Conservation (phyloP, 2,888 invertebrate genomes). For the Himalopsyche tibetana region DNA sequence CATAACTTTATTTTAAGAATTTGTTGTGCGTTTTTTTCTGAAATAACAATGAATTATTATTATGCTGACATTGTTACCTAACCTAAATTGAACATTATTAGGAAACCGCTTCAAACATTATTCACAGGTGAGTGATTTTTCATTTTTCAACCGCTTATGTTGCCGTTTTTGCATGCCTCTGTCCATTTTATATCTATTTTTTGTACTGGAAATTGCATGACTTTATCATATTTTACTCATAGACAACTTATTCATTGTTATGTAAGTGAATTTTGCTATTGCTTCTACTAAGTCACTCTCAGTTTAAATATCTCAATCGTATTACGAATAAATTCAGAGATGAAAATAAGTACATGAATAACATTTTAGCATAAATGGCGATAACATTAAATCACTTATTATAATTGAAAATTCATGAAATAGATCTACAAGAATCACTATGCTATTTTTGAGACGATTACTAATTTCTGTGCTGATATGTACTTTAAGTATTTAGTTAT, state of each 20-base stretch:
- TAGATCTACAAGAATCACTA: too few relatives aligned
- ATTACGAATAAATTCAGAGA: too few relatives aligned
- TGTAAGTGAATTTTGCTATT: constrained; percentile 2
- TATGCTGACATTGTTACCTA: background rate
- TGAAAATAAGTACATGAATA: too few relatives aligned
- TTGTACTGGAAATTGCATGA: constrained; percentile 33
- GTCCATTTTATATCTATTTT: background rate
- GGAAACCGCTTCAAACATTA: background rate
- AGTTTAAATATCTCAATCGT: too few relatives aligned
- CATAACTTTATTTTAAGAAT: background rate
- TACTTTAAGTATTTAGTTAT: too few relatives aligned
- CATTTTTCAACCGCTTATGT: constrained; percentile 16
- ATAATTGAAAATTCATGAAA: too few relatives aligned
- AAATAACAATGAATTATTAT: constrained; percentile 11
- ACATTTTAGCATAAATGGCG: too few relatives aligned
- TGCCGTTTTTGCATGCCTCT: background rate
- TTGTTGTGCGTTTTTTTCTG: background rate
- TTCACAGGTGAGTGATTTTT: constrained; percentile 43
- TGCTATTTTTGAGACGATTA: too few relatives aligned
- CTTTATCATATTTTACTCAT: background rate
- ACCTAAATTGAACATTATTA: background rate
- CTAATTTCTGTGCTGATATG: too few relatives aligned
- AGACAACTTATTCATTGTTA: background rate
- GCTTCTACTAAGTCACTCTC: background rate
- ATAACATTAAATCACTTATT: too few relatives aligned